Evolutionary conservation across 2,888 invertebrate genomes (phyloP).

Genomic region (Acanthosepion pharaonis): DNA sequence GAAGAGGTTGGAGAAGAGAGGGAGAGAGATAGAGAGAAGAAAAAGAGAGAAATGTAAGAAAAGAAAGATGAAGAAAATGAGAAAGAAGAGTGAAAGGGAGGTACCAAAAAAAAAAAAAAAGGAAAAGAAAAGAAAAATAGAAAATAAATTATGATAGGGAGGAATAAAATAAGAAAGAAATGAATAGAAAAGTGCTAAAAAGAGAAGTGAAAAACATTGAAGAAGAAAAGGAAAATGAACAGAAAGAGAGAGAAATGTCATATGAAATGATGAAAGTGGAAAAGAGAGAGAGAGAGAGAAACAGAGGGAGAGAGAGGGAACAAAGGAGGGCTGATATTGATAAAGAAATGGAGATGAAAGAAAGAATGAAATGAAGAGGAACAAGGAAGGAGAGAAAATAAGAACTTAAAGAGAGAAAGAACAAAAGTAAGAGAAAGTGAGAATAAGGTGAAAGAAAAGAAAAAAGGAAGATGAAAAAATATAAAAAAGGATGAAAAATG

Average conservation of each 20-base stretch:
- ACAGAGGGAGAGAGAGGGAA: neutral
- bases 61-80: neutral
- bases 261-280: neutral
- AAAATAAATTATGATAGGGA: neutral
- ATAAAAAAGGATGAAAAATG: no score
- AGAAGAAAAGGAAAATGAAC: neutral
- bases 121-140: neutral
- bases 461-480: no score
- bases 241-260: neutral
- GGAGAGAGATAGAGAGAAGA: neutral
- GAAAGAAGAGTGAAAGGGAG: neutral
- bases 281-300: neutral
- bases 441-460: no score
- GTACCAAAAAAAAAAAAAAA: neutral
- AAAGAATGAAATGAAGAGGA: neutral
- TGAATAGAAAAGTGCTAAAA: neutral
- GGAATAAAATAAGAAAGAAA: neutral
- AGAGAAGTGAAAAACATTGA: no score
- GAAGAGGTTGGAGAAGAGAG: neutral
- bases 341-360: neutral
- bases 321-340: neutral
- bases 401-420: no score
- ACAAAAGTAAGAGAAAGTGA: no score
- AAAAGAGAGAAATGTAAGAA: neutral
- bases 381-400: no score